Evolutionary conservation across 2,888 invertebrate species (phyloP).

Genomic region (Campoplex nolae): DNA sequence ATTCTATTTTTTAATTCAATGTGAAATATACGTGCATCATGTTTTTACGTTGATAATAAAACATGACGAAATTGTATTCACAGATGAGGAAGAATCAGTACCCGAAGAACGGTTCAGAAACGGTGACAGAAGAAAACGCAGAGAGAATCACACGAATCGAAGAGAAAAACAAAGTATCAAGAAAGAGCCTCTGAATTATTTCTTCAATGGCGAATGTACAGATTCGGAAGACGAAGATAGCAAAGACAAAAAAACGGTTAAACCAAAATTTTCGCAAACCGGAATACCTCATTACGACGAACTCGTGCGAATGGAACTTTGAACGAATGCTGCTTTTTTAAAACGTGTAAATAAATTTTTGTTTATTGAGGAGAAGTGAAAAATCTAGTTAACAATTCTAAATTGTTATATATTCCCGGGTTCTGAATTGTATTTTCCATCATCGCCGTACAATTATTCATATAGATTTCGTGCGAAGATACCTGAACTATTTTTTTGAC

Average conservation of each 20-base stretch:
- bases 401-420: neutral
- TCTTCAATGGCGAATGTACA: slow-evolving; percentile 76
- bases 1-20: neutral
- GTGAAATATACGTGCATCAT: neutral
- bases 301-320: slow-evolving; percentile 73
- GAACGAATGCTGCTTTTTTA: slow-evolving; percentile 58
- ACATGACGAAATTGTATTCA: slow-evolving; percentile 24
- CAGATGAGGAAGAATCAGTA: slow-evolving; percentile 70
- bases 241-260: slow-evolving; percentile 14
- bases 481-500: too few relatives aligned
- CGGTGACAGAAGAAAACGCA: slow-evolving; percentile 51
- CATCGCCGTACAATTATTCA: neutral
- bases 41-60: neutral
- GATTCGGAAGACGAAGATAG: slow-evolving; percentile 78
- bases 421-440: neutral
- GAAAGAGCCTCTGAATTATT: slow-evolving; percentile 76
- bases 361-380: neutral
- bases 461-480: too few relatives aligned
- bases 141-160: slow-evolving; percentile 22
- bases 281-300: slow-evolving; percentile 76
- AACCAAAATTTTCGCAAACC: slow-evolving; percentile 52
- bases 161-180: slow-evolving; percentile 49
- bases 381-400: neutral
- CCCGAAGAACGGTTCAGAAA: slow-evolving; percentile 42
- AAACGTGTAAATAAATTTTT: slow-evolving; percentile 66